Evolutionary conservation across 2,113 vertebrate species (phyloP), one percentile per base, ranked within the genome.

Genomic region (Mormyrus lacerda): DNA sequence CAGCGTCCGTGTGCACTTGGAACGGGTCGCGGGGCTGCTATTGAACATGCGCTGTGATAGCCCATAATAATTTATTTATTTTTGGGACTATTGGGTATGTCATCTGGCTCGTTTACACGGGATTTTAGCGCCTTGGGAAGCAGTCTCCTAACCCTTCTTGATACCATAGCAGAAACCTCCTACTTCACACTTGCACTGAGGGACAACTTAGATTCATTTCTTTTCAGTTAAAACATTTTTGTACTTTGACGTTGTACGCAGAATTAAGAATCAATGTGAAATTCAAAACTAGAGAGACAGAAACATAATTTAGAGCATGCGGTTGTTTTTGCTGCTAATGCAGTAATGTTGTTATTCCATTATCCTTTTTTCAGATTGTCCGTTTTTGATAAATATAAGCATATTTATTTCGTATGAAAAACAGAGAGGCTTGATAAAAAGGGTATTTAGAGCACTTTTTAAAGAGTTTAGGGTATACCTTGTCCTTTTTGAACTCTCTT

Each of bases 41-140:
- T 11, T n/a, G 76, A 88, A 88, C 88, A 87, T 79, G 69, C 85
- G 58, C 90, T 82, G 83, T 84, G 48, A 84, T 53, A 15, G 85
- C 85, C 27, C n/a, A 27, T 87, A 58, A 42, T 87, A 42, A 61
- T 87, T 87, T 87, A 61, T 87, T 65, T 87, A 58, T 83, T 84
- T 89, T 73, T 24, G 8, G 13, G 82, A 44, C 73, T 24, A n/a
- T 88, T 61, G 90, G 89, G 55, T 83, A 76, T 87, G 76, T 83
- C 89, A 44, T 17, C 51, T 47, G 76, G n/a, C 48, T 61, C 42
- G n/a, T 65, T 61, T 85, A 27, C 39, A 24, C 39, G 19, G 39
- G 55, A 24, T 19, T 61, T 44, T 42, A n/a, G 87, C 79, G 79
- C 44, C 76, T 44, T 24, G 35, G 88, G 76, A 89, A 61, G 39